Evolutionary conservation across 2,113 vertebrate species (phyloP).

Genomic region (Gobius niger): DNA sequence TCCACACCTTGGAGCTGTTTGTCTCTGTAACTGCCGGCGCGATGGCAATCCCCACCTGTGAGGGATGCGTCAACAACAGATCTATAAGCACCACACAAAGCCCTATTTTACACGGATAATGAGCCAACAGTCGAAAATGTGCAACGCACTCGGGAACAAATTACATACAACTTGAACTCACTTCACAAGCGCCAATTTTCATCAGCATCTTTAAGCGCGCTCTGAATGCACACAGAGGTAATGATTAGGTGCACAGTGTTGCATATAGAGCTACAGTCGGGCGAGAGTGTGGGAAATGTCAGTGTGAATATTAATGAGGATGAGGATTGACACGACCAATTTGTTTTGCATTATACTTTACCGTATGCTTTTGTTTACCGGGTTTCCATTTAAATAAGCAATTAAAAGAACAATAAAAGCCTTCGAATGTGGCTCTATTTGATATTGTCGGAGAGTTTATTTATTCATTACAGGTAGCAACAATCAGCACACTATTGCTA

Average conservation of each 20-base stretch:
- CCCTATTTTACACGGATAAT: neutral
- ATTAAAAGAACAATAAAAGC: neutral
- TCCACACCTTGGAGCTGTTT: neutral
- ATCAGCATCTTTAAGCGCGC: neutral
- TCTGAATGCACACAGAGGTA: neutral
- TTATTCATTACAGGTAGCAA: neutral
- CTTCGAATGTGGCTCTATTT: neutral
- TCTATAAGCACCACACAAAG: neutral
- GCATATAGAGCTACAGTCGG: neutral
- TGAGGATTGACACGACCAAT: neutral
- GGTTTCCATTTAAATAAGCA: neutral
- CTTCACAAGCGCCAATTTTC: neutral
- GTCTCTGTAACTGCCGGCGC: neutral
- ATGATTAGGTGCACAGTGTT: neutral
- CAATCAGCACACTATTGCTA: neutral
- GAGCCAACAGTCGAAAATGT: neutral
- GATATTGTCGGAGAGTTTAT: neutral
- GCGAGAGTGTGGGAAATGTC: neutral
- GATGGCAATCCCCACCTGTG: neutral
- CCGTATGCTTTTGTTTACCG: neutral
- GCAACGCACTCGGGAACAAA: neutral
- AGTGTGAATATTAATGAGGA: slow-evolving; percentile 6
- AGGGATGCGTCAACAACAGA: neutral
- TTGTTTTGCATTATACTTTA: neutral
- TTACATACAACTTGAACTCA: neutral